phyloP scores from a whole-genome alignment of 2,113 vertebrate species.

The Corythoichthys haematopterus region DNA sequence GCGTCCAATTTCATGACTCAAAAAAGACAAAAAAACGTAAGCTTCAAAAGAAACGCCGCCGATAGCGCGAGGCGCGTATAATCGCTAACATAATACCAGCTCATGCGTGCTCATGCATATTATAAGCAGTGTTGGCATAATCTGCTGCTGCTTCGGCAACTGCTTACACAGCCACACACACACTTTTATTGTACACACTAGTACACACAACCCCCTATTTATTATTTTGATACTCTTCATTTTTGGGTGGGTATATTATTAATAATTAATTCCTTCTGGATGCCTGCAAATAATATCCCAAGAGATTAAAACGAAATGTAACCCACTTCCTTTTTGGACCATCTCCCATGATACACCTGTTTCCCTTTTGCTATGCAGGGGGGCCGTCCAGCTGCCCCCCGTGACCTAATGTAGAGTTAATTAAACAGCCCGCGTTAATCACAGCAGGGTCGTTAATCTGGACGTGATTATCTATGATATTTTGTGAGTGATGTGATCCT shows the following conservation, averaged over 20 bases:
- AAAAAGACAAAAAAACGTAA: slow-evolving; percentile 18
- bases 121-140: slow-evolving; percentile 44
- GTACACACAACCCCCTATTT: slow-evolving; percentile 23
- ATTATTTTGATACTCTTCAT: slow-evolving; percentile 42
- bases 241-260: slow-evolving; percentile 32
- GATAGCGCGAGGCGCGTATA: slow-evolving; percentile 52
- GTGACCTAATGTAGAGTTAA: slow-evolving; percentile 57
- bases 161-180: slow-evolving; percentile 13
- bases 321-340: slow-evolving; percentile 23
- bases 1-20: slow-evolving; percentile 55
- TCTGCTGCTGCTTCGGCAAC: slow-evolving; percentile 38
- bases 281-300: slow-evolving; percentile 42
- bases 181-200: slow-evolving; percentile 14
- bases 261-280: slow-evolving; percentile 51
- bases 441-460: slow-evolving; percentile 59
- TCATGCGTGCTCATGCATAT: slow-evolving; percentile 47
- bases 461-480: slow-evolving; percentile 62
- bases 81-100: slow-evolving; percentile 48
- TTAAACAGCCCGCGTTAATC: slow-evolving; percentile 66
- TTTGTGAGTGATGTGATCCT: slow-evolving; percentile 47
- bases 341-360: slow-evolving; percentile 31
- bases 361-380: slow-evolving; percentile 44
- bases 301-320: slow-evolving; percentile 55
- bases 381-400: slow-evolving; percentile 16
- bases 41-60: slow-evolving; percentile 61